Conservation (phyloP, 35 echinoderm and acorn worm species). For the Ophioderma brevispina region DNA sequence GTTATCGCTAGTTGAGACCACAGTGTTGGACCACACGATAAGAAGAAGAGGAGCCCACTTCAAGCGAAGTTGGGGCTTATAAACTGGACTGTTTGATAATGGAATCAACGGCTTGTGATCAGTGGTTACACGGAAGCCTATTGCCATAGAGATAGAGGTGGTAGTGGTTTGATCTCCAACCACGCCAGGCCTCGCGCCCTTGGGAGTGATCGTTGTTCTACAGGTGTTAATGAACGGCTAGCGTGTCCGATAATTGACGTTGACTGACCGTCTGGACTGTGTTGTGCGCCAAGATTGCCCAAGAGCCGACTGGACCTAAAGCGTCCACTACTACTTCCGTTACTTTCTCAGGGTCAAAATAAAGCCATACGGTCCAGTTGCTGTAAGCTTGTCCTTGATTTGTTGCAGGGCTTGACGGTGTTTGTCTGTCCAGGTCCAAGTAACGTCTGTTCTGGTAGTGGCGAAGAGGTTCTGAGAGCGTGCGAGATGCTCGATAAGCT, state of each 20-base stretch:
- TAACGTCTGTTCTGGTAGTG: slow-evolving; percentile 37
- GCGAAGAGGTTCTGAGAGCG: slow-evolving; percentile 62
- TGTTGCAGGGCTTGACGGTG: slow-evolving; percentile 47
- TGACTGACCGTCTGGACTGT: not conserved
- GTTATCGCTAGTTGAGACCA: no score
- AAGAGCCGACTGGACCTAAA: not conserved
- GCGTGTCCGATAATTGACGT: not conserved
- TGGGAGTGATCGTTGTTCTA: not conserved
- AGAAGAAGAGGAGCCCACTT: no score
- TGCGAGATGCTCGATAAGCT: slow-evolving; percentile 64
- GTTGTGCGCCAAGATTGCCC: not conserved
- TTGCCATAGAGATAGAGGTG: not conserved
- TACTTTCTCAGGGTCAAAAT: slow-evolving; percentile 18
- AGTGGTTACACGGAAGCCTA: no score
- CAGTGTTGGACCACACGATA: no score
- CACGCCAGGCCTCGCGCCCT: not conserved
- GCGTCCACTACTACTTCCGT: not conserved
- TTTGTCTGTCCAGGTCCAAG: slow-evolving; percentile 47
- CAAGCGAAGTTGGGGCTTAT: no score
- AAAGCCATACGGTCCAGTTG: slow-evolving; percentile 57
- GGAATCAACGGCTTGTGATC: no score
- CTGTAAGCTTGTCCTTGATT: slow-evolving; percentile 52
- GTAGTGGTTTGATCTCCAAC: not conserved
- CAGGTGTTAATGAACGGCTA: not conserved
- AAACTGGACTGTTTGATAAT: no score